Conservation (phyloP, 2,888 invertebrate genomes). For the Sipha maydis region DNA sequence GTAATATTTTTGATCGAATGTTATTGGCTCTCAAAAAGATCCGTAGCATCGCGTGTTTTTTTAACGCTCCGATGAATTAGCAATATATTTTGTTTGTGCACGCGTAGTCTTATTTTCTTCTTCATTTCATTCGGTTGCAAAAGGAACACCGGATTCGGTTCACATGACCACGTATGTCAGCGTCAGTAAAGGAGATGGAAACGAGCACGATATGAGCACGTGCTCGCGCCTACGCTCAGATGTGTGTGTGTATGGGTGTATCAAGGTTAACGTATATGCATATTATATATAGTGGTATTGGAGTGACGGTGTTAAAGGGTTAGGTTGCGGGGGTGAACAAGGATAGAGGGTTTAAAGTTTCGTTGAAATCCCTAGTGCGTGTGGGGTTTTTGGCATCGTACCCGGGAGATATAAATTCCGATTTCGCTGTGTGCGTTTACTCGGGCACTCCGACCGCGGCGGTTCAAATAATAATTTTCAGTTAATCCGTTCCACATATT, state of each 20-base stretch:
- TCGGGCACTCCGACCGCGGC: neutral
- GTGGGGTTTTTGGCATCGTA: conserved; percentile 53
- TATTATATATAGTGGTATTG: neutral
- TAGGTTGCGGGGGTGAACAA: neutral
- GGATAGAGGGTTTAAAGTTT: conserved; percentile 20
- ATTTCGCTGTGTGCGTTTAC: conserved; percentile 28
- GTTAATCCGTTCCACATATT: conserved; percentile 28
- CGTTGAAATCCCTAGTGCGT: conserved; percentile 50
- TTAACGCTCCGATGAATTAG: neutral
- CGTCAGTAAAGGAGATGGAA: neutral
- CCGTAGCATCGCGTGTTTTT: too few relatives aligned
- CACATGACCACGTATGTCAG: neutral
- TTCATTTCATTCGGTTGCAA: neutral
- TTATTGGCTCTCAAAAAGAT: too few relatives aligned
- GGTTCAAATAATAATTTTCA: conserved; percentile 50
- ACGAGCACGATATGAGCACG: too few relatives aligned
- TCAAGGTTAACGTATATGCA: neutral
- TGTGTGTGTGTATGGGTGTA: too few relatives aligned
- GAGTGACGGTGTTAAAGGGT: neutral
- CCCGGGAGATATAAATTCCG: conserved; percentile 37
- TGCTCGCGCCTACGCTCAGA: too few relatives aligned
- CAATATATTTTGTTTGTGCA: neutral
- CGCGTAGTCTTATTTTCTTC: neutral
- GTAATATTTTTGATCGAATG: too few relatives aligned
- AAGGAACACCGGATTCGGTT: neutral